Percentiles rank a stretch among this genome's conserved stretches.
Evolutionary conservation across 2,113 vertebrate genomes (phyloP).

Genomic region (Capra hircus): DNA sequence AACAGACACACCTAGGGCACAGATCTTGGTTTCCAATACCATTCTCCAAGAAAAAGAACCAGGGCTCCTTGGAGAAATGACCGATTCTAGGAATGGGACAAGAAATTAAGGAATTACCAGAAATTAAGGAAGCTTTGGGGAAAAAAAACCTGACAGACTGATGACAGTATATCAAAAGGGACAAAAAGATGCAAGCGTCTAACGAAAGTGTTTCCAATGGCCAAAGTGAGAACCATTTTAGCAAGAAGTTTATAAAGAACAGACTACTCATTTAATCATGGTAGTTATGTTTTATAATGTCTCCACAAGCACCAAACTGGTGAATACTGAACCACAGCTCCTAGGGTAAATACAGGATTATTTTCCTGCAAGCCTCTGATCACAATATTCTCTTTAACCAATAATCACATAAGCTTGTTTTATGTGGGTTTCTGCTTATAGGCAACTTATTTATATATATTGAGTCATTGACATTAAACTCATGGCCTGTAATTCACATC

Average conservation of each 20-base stretch:
- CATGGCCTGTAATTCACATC: not conserved
- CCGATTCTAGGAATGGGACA: not conserved
- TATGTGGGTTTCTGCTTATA: not conserved
- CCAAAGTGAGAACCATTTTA: not conserved
- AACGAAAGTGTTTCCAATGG: not conserved
- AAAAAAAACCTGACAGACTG: not conserved
- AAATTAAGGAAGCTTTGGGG: not conserved
- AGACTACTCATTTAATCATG: not conserved
- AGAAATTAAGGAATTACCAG: not conserved
- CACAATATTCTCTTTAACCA: not conserved
- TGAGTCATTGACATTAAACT: not conserved
- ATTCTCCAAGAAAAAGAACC: not conserved
- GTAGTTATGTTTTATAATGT: not conserved
- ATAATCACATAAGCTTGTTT: not conserved
- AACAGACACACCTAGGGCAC: not conserved
- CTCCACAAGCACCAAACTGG: not conserved
- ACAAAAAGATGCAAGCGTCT: not conserved
- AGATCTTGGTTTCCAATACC: not conserved
- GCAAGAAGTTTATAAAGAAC: not conserved
- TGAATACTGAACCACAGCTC: not conserved
- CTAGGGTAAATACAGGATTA: not conserved
- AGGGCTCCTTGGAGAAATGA: not conserved
- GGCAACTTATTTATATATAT: not conserved
- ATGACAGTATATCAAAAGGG: not conserved
- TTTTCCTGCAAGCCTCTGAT: not conserved